Evolutionary conservation across 2,113 vertebrate genomes (phyloP).

Genomic region (Conger conger): DNA sequence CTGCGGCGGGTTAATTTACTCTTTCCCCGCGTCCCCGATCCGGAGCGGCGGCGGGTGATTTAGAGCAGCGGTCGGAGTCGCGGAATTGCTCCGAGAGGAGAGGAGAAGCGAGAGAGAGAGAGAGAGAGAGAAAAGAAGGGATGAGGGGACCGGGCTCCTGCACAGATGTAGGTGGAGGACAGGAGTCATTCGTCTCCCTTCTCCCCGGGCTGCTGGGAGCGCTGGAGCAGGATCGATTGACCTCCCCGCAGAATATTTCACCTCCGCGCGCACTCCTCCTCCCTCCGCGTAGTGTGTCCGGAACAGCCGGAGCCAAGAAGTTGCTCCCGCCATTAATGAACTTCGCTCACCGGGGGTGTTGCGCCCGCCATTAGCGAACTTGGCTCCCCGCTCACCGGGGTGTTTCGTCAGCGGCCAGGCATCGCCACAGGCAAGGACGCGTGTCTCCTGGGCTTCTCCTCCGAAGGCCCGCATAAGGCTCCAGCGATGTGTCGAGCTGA

Average conservation of each 20-base stretch:
- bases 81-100: not conserved
- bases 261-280: not conserved
- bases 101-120: not conserved
- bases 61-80: not conserved
- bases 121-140: not conserved
- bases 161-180: conserved; percentile 12
- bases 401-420: not conserved
- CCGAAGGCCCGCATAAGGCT: not conserved
- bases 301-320: conserved; percentile 2
- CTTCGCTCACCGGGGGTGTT: not conserved
- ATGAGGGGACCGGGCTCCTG: conserved; percentile 19
- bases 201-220: not conserved
- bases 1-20: not conserved
- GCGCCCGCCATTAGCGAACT: conserved; percentile 5
- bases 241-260: not conserved
- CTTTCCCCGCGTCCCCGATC: not conserved
- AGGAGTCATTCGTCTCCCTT: not conserved
- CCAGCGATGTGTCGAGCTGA: not conserved
- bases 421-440: not conserved
- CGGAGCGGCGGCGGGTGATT: not conserved
- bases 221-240: conserved; percentile 17
- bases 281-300: conserved; percentile 8
- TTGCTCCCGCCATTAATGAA: not conserved
- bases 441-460: not conserved
- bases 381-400: not conserved